phyloP scores from a whole-genome alignment of 2,888 invertebrate species.

The Schrankia costaestrigalis region DNA sequence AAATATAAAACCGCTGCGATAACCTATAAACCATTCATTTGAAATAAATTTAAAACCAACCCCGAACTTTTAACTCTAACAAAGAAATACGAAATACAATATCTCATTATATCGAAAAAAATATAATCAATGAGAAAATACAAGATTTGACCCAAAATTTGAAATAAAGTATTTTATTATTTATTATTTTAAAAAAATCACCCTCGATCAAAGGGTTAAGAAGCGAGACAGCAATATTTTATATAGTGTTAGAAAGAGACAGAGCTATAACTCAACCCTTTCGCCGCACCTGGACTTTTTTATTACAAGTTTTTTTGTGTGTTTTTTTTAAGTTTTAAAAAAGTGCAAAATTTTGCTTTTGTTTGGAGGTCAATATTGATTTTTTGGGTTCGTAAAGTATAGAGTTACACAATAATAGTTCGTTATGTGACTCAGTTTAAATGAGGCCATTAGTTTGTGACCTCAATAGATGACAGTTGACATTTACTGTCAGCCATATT shows the following conservation, averaged over 20 bases:
- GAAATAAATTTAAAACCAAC: conserved; percentile 36
- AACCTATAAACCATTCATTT: conserved; percentile 29
- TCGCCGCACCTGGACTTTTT: conserved; percentile 71
- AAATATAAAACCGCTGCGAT: conserved; percentile 26
- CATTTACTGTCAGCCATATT: conserved; percentile 21
- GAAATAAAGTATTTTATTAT: no score
- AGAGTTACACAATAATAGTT: conserved; percentile 56
- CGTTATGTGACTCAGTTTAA: conserved; percentile 63
- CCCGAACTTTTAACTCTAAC: conserved; percentile 48
- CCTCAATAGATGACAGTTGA: conserved; percentile 40
- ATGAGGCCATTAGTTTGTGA: conserved; percentile 64
- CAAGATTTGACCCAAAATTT: conserved; percentile 75
- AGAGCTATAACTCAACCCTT: conserved; percentile 59
- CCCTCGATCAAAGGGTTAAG: conserved; percentile 68
- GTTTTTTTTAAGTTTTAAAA: conserved; percentile 66
- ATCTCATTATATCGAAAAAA: conserved; percentile 71
- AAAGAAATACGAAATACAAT: conserved; percentile 67
- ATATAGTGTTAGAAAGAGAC: conserved; percentile 40
- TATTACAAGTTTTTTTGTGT: conserved; percentile 50
- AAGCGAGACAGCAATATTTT: conserved; percentile 44
- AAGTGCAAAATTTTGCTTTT: conserved; percentile 74
- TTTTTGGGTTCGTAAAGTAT: conserved; percentile 58
- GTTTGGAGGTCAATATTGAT: conserved; percentile 75
- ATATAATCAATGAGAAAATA: conserved; percentile 72
- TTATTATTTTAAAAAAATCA: no score